Evolutionary conservation across 2,113 vertebrate species (phyloP), one percentile per base, ranked within the genome.

Genomic region (Numida meleagris): DNA sequence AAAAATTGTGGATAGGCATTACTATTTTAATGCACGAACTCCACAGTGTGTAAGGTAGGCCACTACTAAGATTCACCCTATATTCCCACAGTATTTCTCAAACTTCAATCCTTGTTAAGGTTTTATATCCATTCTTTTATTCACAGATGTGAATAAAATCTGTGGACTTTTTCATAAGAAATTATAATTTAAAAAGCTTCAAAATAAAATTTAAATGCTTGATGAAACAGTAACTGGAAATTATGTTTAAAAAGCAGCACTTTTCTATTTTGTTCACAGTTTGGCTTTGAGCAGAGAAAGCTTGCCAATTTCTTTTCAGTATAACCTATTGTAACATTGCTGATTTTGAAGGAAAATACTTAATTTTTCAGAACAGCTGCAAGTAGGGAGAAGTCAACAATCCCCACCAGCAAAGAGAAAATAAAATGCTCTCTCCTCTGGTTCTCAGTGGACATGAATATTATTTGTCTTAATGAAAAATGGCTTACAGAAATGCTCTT

Each of bases 391-490:
- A 88, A 88, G 34, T 1, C 95, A 90, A 95, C 48, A 94, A 91
- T 90, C 72, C 68, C 93, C 85, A 94, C 31, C 81, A 95, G 94
- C 77, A 9, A 93, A 72, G 43, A 86, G 9, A 36, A 93, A 94
- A 92, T 79, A 94, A 84, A 68, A 70, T 82, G 29, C 8, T 81
- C 73, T 96, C 93, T 97, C 84, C 65, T 96, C 77, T 94, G 68
- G 63, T 80, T 95, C 82, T 89, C 74, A 90, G 48, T 65, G 94
- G 88, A 68, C 53, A 82, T 34, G 20, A 77, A 81, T 48, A 63
- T 67, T 93, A 94, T 82, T 93, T 90, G 70, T 87, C 96, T 96
- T 94, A 82, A 93, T 66, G 93, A 95, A 90, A 73, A 88, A 87
- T 12, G 42, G 77, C 46, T 88, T 57, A 68, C 10, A 74, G 38